Conservation (phyloP, 2,797 vertebrate genomes). For the Acanthornis magna region DNA sequence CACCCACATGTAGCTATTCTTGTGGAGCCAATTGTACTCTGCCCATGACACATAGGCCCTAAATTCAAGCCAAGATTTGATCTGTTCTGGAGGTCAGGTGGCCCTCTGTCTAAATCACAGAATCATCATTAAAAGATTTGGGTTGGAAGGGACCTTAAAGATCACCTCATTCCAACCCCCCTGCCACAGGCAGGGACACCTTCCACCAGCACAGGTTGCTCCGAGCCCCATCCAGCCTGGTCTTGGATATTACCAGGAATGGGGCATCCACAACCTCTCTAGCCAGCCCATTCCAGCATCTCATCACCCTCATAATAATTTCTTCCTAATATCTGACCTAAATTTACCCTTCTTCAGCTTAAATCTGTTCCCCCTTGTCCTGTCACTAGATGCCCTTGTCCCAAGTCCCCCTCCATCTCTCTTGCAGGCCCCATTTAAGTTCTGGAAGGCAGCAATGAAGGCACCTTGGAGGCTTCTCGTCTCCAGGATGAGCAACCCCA, state of each 20-base stretch:
- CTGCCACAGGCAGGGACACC: rapidly evolving
- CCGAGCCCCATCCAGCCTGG: neutral
- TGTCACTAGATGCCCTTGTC: neutral
- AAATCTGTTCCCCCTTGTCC: neutral
- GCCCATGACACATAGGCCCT: neutral
- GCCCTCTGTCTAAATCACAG: neutral
- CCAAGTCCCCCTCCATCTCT: neutral
- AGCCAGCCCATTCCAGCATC: neutral
- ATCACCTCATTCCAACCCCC: too few species aligned
- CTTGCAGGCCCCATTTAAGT: neutral
- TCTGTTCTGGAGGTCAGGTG: neutral
- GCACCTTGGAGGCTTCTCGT: neutral
- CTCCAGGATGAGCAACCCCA: neutral
- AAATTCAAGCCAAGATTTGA: neutral
- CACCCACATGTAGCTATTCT: neutral
- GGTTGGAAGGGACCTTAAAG: neutral
- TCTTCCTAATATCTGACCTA: neutral
- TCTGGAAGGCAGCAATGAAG: neutral
- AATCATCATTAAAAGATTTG: neutral
- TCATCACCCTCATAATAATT: neutral
- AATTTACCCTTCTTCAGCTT: neutral
- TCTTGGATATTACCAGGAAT: neutral
- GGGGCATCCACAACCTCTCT: neutral
- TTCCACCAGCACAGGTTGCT: neutral
- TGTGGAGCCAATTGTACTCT: neutral